Evolutionary conservation across 2,888 invertebrate species (phyloP).

Genomic region (Tuberolachnus salignus): DNA sequence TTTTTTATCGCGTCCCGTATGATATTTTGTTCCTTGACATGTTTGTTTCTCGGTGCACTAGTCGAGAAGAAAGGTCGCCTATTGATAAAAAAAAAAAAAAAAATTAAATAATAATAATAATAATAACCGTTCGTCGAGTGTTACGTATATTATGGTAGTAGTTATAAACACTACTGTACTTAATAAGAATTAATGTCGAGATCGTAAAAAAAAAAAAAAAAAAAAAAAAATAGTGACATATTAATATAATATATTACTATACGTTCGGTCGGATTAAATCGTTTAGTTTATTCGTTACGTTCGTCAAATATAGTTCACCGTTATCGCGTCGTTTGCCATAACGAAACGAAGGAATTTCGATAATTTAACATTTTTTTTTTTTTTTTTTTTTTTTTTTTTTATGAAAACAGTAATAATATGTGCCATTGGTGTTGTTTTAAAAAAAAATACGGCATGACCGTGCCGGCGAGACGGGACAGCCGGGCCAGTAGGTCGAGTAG

Average conservation of each 20-base stretch:
- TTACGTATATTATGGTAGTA: background rate
- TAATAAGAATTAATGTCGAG: conserved; percentile 22
- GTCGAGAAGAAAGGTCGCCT: conserved; percentile 45
- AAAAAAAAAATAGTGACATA: background rate
- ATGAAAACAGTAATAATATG: background rate
- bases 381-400: background rate
- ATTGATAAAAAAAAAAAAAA: conserved; percentile 20
- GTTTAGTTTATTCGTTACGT: background rate
- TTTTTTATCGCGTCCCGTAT: conserved; percentile 45
- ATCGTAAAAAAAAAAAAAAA: conserved; percentile 14
- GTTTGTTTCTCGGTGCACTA: conserved; percentile 27
- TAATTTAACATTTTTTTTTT: too few species aligned
- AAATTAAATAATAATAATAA: too few species aligned
- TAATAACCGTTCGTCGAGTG: background rate
- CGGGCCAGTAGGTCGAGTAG: conserved; percentile 37
- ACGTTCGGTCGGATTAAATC: conserved; percentile 1
- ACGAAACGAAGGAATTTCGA: too few species aligned
- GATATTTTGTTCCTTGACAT: conserved; percentile 37
- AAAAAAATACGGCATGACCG: conserved; percentile 34
- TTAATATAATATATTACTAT: too few species aligned
- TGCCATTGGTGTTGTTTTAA: conserved; percentile 45
- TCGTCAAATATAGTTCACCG: background rate
- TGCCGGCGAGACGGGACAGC: conserved; percentile 45
- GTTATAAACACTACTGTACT: background rate
- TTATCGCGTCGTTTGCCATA: background rate